Conservation (phyloP, 2,888 invertebrate genomes). For the Phaedon cochleariae region DNA sequence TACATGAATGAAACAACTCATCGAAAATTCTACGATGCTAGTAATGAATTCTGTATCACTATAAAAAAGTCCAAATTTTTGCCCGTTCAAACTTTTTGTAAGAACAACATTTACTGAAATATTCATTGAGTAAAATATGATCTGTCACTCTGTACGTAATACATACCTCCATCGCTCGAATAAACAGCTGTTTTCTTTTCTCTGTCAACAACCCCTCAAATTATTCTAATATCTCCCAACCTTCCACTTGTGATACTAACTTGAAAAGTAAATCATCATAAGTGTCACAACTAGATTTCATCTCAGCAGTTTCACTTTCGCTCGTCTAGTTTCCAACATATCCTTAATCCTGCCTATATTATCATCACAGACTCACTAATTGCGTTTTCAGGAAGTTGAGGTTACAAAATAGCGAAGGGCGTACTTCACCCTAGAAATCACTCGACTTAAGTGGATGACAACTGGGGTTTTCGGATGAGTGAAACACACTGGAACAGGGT, state of each 20-base stretch:
- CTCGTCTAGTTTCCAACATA: slow-evolving; percentile 21
- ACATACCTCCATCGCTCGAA: no score
- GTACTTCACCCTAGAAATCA: slow-evolving; percentile 21
- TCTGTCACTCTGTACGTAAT: no score
- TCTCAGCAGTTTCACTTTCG: slow-evolving; percentile 25
- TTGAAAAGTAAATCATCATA: neutral
- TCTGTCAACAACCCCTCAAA: no score
- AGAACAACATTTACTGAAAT: no score
- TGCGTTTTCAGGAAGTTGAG: slow-evolving; percentile 41
- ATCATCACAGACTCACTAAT: slow-evolving; percentile 44
- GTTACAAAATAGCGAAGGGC: slow-evolving; percentile 32
- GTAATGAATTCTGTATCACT: no score
- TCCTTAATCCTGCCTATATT: slow-evolving; percentile 35
- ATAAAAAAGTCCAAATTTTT: no score
- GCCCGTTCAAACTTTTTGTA: no score
- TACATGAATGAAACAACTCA: no score
- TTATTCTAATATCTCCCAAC: no score
- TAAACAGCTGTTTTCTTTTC: no score
- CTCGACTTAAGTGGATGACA: slow-evolving; percentile 10
- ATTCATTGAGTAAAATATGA: no score
- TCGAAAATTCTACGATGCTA: no score
- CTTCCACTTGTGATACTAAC: neutral
- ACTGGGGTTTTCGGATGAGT: neutral
- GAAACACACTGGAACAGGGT: slow-evolving; percentile 2
- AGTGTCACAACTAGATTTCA: slow-evolving; percentile 2